phyloP scores from a whole-genome alignment of 2,797 vertebrate species.

The Cryptoprocta ferox region DNA sequence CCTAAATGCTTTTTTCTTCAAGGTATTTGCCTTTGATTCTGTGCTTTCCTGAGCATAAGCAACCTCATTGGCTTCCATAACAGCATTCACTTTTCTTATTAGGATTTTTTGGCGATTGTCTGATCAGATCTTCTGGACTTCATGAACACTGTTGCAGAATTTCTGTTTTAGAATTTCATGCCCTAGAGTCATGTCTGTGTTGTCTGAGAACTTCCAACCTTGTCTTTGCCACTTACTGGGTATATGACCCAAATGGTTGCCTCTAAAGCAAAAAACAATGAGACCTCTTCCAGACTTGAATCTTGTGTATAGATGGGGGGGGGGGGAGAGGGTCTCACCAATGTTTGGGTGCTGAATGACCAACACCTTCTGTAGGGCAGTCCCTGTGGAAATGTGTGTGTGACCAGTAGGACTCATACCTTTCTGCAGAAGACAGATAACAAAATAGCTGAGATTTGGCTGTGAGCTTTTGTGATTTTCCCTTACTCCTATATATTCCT shows the following conservation, averaged over 20 bases:
- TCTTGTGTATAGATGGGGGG: background rate
- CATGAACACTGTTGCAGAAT: slow-evolving; percentile 24
- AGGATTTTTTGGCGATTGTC: background rate
- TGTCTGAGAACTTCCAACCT: background rate
- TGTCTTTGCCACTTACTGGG: background rate
- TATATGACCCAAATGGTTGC: background rate
- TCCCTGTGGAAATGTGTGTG: background rate
- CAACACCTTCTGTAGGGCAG: background rate
- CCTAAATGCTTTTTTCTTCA: background rate
- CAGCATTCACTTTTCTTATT: slow-evolving; percentile 53
- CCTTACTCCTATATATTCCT: background rate
- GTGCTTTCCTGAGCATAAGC: background rate
- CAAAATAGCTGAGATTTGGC: background rate
- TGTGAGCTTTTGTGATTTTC: background rate
- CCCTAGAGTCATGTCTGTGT: background rate
- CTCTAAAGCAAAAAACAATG: background rate
- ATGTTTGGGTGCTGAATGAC: background rate
- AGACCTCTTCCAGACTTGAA: background rate
- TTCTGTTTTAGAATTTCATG: slow-evolving; percentile 16
- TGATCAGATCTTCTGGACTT: slow-evolving; percentile 35
- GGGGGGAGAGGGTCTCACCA: too few relatives aligned
- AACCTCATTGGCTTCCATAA: slow-evolving; percentile 52
- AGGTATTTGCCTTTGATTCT: background rate
- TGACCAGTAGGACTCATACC: background rate
- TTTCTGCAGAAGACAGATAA: background rate